phyloP scores from a whole-genome alignment of 2,888 invertebrate species.

The Drosophila cracens region DNA sequence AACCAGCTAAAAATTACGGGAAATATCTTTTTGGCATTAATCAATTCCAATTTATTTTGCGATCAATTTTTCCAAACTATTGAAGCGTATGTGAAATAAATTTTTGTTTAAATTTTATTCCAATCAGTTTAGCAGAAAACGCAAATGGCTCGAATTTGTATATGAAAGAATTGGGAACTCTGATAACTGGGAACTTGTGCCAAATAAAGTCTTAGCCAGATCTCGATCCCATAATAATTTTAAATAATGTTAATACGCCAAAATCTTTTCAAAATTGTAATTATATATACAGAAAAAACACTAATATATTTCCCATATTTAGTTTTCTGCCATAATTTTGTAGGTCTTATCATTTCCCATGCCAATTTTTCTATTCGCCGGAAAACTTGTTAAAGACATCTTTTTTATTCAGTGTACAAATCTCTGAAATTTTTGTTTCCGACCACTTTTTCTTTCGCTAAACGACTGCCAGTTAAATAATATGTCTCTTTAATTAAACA shows the following conservation, averaged over 20 bases:
- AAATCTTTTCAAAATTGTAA: neutral
- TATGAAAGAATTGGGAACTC: neutral
- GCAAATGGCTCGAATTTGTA: neutral
- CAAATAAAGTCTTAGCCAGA: neutral
- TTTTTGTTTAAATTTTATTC: conserved; percentile 8
- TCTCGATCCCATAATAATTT: neutral
- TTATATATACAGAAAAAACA: neutral
- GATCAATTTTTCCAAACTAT: neutral
- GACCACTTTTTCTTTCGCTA: conserved; percentile 43
- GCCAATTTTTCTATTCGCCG: neutral
- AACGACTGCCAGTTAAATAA: conserved; percentile 64
- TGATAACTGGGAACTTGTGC: neutral
- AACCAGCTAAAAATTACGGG: conserved; percentile 1
- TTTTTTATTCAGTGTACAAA: neutral
- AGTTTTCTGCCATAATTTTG: neutral
- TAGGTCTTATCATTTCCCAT: neutral
- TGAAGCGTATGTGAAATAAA: conserved; percentile 3
- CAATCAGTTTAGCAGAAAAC: conserved; percentile 17
- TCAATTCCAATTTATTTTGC: conserved; percentile 15
- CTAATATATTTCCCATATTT: neutral
- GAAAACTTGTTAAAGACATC: neutral
- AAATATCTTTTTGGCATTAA: conserved; percentile 23
- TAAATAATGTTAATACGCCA: neutral
- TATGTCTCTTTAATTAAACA: conserved; percentile 69
- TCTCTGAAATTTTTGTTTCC: conserved; percentile 18